Conservation (phyloP, 2,113 vertebrate species). For the Thryonomys swinderianus region DNA sequence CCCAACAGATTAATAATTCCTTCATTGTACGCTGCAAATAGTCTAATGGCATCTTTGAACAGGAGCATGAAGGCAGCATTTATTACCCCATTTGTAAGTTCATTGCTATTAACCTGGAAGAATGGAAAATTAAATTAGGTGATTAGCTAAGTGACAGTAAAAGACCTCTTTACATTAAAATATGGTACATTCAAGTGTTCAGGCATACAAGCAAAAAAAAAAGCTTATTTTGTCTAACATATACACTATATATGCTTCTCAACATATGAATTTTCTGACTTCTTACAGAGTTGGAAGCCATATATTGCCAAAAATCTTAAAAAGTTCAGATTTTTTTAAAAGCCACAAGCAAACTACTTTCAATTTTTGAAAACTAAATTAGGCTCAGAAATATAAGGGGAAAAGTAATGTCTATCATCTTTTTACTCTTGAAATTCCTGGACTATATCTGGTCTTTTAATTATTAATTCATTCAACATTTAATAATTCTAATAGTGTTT, state of each 20-base stretch:
- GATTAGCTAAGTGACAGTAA: constrained; percentile 39
- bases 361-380: background rate
- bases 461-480: background rate
- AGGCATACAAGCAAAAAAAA: constrained; percentile 20
- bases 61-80: constrained; percentile 99
- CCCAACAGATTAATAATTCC: constrained; percentile 99
- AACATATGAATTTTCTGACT: background rate
- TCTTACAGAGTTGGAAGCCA: constrained; percentile 20
- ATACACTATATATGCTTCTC: background rate
- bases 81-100: constrained; percentile 99
- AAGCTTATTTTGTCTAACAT: background rate
- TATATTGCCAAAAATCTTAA: constrained; percentile 12
- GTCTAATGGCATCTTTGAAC: constrained; percentile 99
- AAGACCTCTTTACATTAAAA: constrained; percentile 46
- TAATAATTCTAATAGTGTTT: background rate
- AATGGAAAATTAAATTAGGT: constrained; percentile 62
- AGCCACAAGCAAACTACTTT: background rate
- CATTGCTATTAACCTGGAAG: constrained; percentile 96
- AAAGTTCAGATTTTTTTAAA: constrained; percentile 20
- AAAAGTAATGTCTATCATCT: background rate
- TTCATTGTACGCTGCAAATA: constrained; percentile 99
- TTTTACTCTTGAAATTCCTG: constrained; percentile 19
- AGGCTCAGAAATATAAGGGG: constrained; percentile 10
- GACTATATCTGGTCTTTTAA: background rate
- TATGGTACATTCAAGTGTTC: background rate